Evolutionary conservation across 2,888 invertebrate genomes (phyloP), one percentile per base, ranked within the genome.

Genomic region (Ophion ellenae): DNA sequence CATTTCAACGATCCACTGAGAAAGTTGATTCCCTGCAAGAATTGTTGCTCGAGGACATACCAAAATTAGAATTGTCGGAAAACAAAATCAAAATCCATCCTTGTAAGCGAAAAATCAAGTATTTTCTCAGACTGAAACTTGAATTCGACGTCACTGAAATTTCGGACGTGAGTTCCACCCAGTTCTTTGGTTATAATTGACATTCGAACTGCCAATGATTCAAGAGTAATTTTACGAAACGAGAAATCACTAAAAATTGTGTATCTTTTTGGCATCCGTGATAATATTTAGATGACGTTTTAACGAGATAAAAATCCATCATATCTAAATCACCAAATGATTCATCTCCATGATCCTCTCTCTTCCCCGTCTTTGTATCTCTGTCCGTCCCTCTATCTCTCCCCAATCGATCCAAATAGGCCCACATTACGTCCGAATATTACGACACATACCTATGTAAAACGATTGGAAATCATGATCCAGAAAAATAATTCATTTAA

Each of bases 261-360:
- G 70, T 53, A 20, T 20, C 36, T 66, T 59, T 70, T 47, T 45
- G 59, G 40, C 64, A 45, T 11, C 2, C 14, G 69, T 74, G 36
- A 66, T 2, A 24, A 66, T 14, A 80, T 73, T 53, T 53, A 2
- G 17, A 53, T 14, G 53, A 69, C 59, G 63, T 67, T 69, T 70
- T 70, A 45, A 75, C 57, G 64, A 17, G 67, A 53, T 28, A 40
- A 53, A 45, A 70, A 75, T 80, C 69, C 70, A 79, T 80, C 57
- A 63, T 32, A 40, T 61, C 69, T 53, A 20, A 64, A 69, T 64
- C 57, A 70, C 83, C 57, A 36, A 14, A 17, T 59, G 7, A 53
- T 59, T 32, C 32, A 24, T 40, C 47, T 73, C 32, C 20, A 45
- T 40, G 59, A 28, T 20, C 61, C 40, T 61, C 45, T 61, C 14